Base-by-base conservation (phyloP, 2,888 invertebrate genomes). In the Dione vanillae region DNA sequence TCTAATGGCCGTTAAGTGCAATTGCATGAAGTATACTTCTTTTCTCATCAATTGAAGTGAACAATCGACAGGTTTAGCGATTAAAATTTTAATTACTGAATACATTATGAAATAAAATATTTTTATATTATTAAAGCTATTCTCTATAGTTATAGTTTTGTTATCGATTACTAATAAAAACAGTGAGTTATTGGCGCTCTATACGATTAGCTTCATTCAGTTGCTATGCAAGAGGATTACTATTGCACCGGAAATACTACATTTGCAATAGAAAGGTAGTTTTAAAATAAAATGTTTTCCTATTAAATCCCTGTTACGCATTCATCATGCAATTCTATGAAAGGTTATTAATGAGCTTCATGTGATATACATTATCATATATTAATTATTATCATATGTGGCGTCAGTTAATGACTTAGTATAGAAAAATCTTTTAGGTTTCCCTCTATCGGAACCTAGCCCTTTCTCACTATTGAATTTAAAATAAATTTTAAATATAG, bases 251-350 rank as follows among this genome's bases (percentile, higher is more conserved):
- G 35, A 64, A 62, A 47, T 35, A 19, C 49, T 49, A 49, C 40
- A 64, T 49, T 14, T 37, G n/a, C n/a, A 19, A 64, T 64, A 47
- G 14, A 62, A 49, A 49, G 16, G 5, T 27, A 27, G 2, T 40
- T 64, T 51, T n/a, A n/a, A n/a, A n/a, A n/a, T n/a, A 37, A 64
- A 64, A 51, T 51, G 35, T 49, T 35, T 49, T 64, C 40, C 37
- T 40, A 49, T 49, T 64, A 16, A 64, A 64, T 14, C 14, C 19
- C 49, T 49, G 35, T 49, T 37, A 47, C n/a, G n/a, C n/a, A n/a
- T n/a, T n/a, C n/a, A n/a, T 49, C 40, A 43, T 45, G 35, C n/a
- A 66, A 20, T 64, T 51, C 49, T 49, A 64, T 64, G 49, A 16
- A 49, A 64, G 14, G 49, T 19, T 47, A 62, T 37, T 27, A 27